These are phyloP conservation scores for Brachyptera putata DNA, from an alignment of 2,888 invertebrate species.

Conservation along the genomic window DNA sequence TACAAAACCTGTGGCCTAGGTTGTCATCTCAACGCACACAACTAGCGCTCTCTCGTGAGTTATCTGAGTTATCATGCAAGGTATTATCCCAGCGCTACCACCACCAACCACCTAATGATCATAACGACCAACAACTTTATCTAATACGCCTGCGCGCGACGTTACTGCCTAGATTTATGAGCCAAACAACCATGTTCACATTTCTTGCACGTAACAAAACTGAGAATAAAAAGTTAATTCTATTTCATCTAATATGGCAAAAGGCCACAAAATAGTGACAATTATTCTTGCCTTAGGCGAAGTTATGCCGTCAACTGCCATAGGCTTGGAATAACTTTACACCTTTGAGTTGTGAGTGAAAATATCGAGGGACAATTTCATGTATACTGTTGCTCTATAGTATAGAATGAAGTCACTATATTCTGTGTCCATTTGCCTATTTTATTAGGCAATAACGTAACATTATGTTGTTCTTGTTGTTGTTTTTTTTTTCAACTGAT, in stretches of 20 bases:
- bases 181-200: not conserved
- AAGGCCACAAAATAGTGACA: not conserved
- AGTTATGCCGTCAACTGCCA: too few species aligned
- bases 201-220: conserved; percentile 7
- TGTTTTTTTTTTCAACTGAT: too few species aligned
- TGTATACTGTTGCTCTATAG: too few species aligned
- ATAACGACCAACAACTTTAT: not conserved
- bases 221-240: not conserved
- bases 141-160: not conserved
- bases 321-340: too few species aligned
- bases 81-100: too few species aligned
- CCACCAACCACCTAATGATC: conserved; percentile 6
- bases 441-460: too few species aligned
- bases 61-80: conserved; percentile 9
- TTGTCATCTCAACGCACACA: not conserved
- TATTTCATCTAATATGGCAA: not conserved
- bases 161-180: conserved; percentile 1
- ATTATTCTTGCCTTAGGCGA: too few species aligned
- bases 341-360: too few species aligned
- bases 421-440: too few species aligned
- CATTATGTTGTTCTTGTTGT: too few species aligned
- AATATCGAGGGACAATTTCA: too few species aligned
- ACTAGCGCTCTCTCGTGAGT: not conserved
- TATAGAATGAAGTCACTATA: too few species aligned
- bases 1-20: not conserved